Percentiles rank a stretch among this genome's conserved stretches.
These are phyloP conservation scores for Zenarchopterus dispar DNA, from an alignment of 2,797 vertebrate species.

Conservation along the genomic window DNA sequence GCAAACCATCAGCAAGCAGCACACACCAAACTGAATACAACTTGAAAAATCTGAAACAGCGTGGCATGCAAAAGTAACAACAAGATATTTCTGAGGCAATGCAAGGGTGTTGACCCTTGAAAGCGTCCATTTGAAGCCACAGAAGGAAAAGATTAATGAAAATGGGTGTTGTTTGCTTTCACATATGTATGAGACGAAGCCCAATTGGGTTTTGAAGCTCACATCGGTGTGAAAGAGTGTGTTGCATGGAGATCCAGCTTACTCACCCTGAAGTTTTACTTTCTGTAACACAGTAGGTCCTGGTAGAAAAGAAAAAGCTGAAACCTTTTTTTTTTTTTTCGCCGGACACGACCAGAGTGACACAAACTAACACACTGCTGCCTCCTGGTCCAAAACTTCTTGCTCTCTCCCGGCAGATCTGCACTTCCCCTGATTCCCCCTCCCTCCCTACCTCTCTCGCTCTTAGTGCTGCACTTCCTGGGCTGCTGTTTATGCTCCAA, in stretches of 20 bases:
- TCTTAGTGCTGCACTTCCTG: conserved; percentile 78
- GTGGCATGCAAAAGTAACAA: conserved; percentile 13
- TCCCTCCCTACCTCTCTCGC: conserved; percentile 27
- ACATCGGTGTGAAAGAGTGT: conserved; percentile 28
- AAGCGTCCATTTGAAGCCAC: conserved; percentile 6
- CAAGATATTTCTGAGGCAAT: conserved; percentile 8
- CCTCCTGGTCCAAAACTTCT: conserved; percentile 67
- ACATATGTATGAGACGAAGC: conserved; percentile 9
- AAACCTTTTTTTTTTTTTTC: conserved; percentile 14
- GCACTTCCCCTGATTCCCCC: conserved; percentile 49
- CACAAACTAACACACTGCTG: conserved; percentile 45
- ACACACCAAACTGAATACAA: conserved; percentile 19
- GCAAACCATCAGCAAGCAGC: conserved; percentile 45
- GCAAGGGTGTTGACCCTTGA: conserved; percentile 10
- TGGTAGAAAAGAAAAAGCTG: conserved; percentile 16
- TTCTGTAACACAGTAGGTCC: conserved; percentile 40
- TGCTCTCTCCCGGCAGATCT: conserved; percentile 63
- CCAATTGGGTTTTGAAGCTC: conserved; percentile 20
- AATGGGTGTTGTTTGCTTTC: conserved; percentile 7
- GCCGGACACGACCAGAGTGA: conserved; percentile 28
- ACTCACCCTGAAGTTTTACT: conserved; percentile 60
- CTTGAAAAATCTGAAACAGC: conserved; percentile 33
- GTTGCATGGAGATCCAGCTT: conserved; percentile 24
- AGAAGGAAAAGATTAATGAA: conserved; percentile 2
- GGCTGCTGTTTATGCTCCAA: conserved; percentile 79